Evolutionary conservation across 2,888 invertebrate genomes (phyloP).

Genomic region (Tiphia femorata): DNA sequence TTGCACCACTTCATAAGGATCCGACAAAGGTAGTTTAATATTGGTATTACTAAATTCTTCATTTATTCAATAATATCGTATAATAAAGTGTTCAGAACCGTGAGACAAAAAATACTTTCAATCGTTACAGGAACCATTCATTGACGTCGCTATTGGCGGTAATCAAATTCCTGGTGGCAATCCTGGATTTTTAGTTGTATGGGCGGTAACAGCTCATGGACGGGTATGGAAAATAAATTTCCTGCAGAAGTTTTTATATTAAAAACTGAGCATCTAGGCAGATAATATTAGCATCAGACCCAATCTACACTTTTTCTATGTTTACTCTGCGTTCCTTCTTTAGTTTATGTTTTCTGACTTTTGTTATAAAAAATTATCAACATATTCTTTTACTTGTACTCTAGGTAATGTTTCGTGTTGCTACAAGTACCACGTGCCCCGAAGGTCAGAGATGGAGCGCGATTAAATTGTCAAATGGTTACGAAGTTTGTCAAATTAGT

Average conservation of each 20-base stretch:
- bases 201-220: conserved; percentile 94
- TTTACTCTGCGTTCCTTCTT: too few relatives aligned
- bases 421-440: conserved; percentile 84
- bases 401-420: conserved; percentile 86
- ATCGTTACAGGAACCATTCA: conserved; percentile 83
- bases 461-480: conserved; percentile 81
- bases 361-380: background rate
- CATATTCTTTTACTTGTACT: background rate
- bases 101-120: background rate
- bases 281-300: too few relatives aligned
- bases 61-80: background rate
- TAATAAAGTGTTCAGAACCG: background rate
- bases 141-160: conserved; percentile 91
- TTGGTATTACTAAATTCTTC: background rate
- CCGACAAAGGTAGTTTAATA: conserved; percentile 77
- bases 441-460: conserved; percentile 90
- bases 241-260: too few relatives aligned
- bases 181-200: conserved; percentile 84
- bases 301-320: too few relatives aligned
- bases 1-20: conserved; percentile 90
- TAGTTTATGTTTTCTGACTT: background rate
- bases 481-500: conserved; percentile 87
- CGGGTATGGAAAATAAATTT: conserved; percentile 72
- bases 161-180: conserved; percentile 84
- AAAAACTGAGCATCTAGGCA: too few relatives aligned